Evolutionary conservation across 1,140 invertebrate genomes (phyloP), one percentile per base, ranked within the genome.

Genomic region (Andrena cerasifolii): DNA sequence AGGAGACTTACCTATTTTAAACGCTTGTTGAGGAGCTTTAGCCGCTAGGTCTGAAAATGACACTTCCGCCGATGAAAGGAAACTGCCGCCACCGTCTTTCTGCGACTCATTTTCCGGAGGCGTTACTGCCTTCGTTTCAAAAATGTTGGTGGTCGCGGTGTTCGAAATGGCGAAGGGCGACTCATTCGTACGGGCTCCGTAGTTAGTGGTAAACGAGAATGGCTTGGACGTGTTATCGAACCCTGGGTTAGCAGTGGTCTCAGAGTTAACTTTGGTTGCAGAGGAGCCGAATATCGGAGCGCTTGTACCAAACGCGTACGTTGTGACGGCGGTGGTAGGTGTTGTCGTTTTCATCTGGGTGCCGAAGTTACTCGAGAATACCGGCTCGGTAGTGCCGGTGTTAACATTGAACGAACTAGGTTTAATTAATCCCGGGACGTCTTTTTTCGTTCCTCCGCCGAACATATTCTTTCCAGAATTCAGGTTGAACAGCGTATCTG

Each of bases 11-110:
- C 91, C 90, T 78, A 26, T 85, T 78, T 90, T 90, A 33, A 93
- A 93, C 0, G 81, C 82, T 45, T 88, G 54, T 0, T 87, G 78
- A 18, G 86, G 62, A n/a, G 49, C 71, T 18, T 88, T 70, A 0
- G 89, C 87, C n/a, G 88, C 90, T 1, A 92, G 63, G 3, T 80
- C 33, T 1, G 87, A 88, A 49, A 92, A 92, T 0, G 87, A 87
- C 6, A 85, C 16, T 62, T 84, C 80, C 5, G 85, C 80, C 0
- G 74, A 16, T 0, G 79, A 62, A 0, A 89, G 66, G n/a, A 90
- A 90, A 61, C 7, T 68, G 21, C 43, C 4, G 3, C 3, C 14
- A 28, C 51, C 18, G n/a, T 81, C 43, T 70, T 89, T 56, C 26
- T 73, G 61, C 16, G 31, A 12, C 10, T 78, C 49, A 2, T 45